These are phyloP conservation scores for Oxystoma pomonae DNA, from an alignment of 2,888 invertebrate species.

Conservation along the genomic window DNA sequence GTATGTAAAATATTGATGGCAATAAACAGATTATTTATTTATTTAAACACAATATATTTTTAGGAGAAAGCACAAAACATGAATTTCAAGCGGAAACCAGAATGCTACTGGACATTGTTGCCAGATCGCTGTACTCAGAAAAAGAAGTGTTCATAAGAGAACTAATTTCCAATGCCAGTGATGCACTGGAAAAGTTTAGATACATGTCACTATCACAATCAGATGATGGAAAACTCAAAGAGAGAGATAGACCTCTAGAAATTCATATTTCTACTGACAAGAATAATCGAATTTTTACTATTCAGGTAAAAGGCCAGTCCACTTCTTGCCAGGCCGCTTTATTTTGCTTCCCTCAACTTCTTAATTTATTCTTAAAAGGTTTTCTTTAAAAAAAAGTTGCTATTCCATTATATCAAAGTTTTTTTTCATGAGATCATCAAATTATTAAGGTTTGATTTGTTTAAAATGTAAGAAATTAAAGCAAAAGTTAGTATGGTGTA, in stretches of 20 bases:
- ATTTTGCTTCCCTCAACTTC: too few relatives aligned
- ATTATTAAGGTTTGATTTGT: too few relatives aligned
- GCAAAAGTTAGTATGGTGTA: too few relatives aligned
- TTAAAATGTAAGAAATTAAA: too few relatives aligned
- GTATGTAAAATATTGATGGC: too few relatives aligned
- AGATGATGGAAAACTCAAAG: constrained; percentile 48
- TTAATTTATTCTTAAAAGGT: too few relatives aligned
- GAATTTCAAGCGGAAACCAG: constrained; percentile 97
- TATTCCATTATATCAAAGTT: too few relatives aligned
- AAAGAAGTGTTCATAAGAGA: constrained; percentile 97
- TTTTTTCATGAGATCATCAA: too few relatives aligned
- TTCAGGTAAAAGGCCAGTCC: constrained; percentile 71
- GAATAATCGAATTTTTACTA: constrained; percentile 74
- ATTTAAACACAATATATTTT: constrained; percentile 17
- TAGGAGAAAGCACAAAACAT: constrained; percentile 61
- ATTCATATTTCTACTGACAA: constrained; percentile 89
- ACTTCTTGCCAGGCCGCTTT: too few relatives aligned
- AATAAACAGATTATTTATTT: too few relatives aligned
- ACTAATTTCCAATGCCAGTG: constrained; percentile 94
- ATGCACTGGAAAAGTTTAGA: constrained; percentile 92
- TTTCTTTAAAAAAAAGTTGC: too few relatives aligned
- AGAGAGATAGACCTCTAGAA: constrained; percentile 68
- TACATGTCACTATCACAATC: constrained; percentile 65
- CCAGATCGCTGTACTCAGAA: constrained; percentile 94
- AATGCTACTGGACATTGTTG: constrained; percentile 94